Evolutionary conservation across 2,113 vertebrate genomes (phyloP), one percentile per base, ranked within the genome.

Genomic region (Crypturellus undulatus): DNA sequence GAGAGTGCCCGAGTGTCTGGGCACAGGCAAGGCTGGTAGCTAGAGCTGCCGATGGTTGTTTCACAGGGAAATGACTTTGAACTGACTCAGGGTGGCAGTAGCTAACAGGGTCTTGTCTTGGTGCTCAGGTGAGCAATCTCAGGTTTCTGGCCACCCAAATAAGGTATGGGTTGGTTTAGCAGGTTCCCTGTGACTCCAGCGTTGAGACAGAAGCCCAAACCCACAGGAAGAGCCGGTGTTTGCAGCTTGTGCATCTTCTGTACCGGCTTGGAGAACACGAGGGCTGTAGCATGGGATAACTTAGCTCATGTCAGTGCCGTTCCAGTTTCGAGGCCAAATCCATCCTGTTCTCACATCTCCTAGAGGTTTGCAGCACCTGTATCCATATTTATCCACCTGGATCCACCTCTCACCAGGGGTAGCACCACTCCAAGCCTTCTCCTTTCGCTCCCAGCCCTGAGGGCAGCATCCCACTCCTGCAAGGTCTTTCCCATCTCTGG

Each of bases 161-260:
- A n/a, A 47, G 11, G 40, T 47, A 67, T 79, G 40, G 58, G 38
- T 79, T 47, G 22, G 12, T 79, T 64, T 34, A 49, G 58, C 22
- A 1, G 2, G 3, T 34, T 40, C 28, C 56, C n/a, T 72, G 67
- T n/a, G 5, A 2, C 10, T 12, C n/a, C 18, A 40, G 45, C 42
- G 32, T 45, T 67, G 14, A 22, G 28, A 79, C 5, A 67, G 42
- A 6, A 20, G 59, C 76, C 85, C 47, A 64, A 64, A 56, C 5
- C 22, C 49, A 15, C 22, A 24, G 26, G 47, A 54, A 28, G 26
- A 71, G n/a, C 0, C 13, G 2, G 8, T 1, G 1, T 12, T 38
- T 40, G 47, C 58, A 54, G 84, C 8, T 71, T 14, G 47, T 0
- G 14, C 22, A 59, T 42, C 34, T 49, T 21, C 10, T 24, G 8